Conservation (phyloP, 2,888 invertebrate genomes). For the Lypha dubia region DNA sequence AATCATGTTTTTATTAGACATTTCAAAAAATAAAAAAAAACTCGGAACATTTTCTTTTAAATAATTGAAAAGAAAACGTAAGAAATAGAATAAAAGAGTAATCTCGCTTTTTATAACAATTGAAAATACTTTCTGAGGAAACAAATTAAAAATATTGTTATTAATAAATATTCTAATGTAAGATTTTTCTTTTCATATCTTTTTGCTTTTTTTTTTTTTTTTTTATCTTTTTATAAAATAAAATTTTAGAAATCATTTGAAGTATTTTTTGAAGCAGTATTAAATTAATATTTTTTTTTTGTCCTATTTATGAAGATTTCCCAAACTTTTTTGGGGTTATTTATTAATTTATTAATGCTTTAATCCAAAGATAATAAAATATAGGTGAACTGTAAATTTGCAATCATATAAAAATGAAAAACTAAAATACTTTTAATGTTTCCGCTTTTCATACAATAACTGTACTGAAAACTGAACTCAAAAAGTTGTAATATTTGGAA, state of each 20-base stretch:
- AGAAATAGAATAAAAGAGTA: not conserved
- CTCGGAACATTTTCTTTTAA: conserved; percentile 19
- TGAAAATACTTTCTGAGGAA: conserved; percentile 31
- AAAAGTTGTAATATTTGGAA: too few species aligned
- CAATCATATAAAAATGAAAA: too few species aligned
- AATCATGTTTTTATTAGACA: conserved; percentile 48
- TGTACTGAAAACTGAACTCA: too few species aligned
- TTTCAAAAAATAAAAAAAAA: conserved; percentile 34
- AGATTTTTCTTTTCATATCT: conserved; percentile 13
- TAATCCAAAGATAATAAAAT: not conserved
- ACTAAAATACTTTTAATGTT: too few species aligned
- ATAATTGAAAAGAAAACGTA: not conserved
- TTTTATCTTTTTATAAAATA: not conserved
- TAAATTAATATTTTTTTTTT: not conserved
- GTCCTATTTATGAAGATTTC: not conserved
- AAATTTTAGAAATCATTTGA: conserved; percentile 1
- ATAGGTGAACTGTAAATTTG: not conserved
- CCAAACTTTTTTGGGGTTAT: not conserved
- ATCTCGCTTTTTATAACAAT: conserved; percentile 37
- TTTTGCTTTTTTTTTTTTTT: conserved; percentile 12
- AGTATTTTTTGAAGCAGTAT: conserved; percentile 28
- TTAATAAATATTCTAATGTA: conserved; percentile 7
- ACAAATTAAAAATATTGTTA: conserved; percentile 22
- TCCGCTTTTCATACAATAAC: too few species aligned
- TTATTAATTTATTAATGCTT: not conserved